A percentile compares a stretch with the other conserved stretches of the same genome.
Conservation (phyloP, 2,888 invertebrate genomes). For the Hydropsyche betteni region DNA sequence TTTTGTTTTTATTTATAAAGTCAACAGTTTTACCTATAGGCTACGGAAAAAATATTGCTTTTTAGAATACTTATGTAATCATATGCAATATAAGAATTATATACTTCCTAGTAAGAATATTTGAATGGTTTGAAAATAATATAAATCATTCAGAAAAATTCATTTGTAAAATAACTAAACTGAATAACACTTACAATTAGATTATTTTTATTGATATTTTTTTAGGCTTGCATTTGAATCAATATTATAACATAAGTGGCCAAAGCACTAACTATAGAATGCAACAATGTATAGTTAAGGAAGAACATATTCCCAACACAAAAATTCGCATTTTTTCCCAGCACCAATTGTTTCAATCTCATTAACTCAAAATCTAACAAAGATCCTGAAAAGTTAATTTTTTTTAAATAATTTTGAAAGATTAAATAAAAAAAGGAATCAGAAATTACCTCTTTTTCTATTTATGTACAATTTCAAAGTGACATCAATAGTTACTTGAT, state of each 20-base stretch:
- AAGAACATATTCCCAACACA: constrained; percentile 18
- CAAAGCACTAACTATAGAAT: constrained; percentile 22
- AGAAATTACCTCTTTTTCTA: neutral
- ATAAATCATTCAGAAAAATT: no score
- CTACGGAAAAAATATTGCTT: no score
- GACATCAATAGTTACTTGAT: neutral
- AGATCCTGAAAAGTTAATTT: neutral
- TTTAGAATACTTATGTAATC: no score
- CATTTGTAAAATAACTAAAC: no score
- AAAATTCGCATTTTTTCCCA: neutral
- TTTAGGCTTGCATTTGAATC: constrained; percentile 22
- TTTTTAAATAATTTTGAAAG: neutral
- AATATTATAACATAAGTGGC: constrained; percentile 28
- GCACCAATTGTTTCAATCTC: constrained; percentile 1
- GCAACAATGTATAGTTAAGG: constrained; percentile 15
- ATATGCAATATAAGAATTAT: no score
- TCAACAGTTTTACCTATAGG: no score
- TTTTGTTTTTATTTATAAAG: no score
- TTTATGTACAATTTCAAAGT: constrained; percentile 10
- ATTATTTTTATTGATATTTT: no score
- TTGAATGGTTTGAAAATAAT: no score
- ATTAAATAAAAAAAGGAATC: neutral
- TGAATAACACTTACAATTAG: no score
- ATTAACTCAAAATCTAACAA: neutral
- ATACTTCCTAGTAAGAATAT: no score